phyloP scores from a whole-genome alignment of 2,113 vertebrate genomes.

The Noctilio leporinus region DNA sequence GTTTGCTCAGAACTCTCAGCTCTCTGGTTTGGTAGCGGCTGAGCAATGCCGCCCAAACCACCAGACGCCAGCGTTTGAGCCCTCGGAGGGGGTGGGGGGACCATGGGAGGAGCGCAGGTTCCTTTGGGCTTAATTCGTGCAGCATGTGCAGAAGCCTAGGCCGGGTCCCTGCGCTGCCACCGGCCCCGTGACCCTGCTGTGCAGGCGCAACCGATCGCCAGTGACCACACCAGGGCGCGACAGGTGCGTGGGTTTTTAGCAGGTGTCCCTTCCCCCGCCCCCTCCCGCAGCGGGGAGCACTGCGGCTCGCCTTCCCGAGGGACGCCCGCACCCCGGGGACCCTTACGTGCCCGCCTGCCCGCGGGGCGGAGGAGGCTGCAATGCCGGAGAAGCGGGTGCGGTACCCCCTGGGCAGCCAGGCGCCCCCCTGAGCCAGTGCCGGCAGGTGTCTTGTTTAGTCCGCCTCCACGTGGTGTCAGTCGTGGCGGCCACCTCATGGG shows the following conservation, averaged over 20 bases:
- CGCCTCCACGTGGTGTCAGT: not conserved
- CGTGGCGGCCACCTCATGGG: not conserved
- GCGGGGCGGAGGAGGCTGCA: too few relatives aligned
- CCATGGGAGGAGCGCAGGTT: too few relatives aligned
- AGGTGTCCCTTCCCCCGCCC: too few relatives aligned
- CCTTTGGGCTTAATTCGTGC: not conserved
- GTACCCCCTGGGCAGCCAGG: too few relatives aligned
- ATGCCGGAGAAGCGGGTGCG: too few relatives aligned
- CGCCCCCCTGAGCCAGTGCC: not conserved
- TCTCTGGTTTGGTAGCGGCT: not conserved
- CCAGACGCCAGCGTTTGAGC: too few relatives aligned
- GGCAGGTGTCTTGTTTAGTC: not conserved
- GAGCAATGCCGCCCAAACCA: not conserved
- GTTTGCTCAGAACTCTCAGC: not conserved
- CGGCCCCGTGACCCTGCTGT: accelerated
- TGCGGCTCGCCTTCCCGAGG: accelerated
- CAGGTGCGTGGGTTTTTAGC: not conserved
- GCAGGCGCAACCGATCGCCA: too few relatives aligned
- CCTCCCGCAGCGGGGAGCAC: too few relatives aligned
- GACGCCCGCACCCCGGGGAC: accelerated
- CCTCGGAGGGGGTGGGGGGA: too few relatives aligned
- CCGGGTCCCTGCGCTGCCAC: accelerated
- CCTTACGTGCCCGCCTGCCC: too few relatives aligned
- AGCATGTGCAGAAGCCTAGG: not conserved
- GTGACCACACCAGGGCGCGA: too few relatives aligned